phyloP scores from a whole-genome alignment of 2,113 vertebrate genomes.

The Ardeotis arabs region DNA sequence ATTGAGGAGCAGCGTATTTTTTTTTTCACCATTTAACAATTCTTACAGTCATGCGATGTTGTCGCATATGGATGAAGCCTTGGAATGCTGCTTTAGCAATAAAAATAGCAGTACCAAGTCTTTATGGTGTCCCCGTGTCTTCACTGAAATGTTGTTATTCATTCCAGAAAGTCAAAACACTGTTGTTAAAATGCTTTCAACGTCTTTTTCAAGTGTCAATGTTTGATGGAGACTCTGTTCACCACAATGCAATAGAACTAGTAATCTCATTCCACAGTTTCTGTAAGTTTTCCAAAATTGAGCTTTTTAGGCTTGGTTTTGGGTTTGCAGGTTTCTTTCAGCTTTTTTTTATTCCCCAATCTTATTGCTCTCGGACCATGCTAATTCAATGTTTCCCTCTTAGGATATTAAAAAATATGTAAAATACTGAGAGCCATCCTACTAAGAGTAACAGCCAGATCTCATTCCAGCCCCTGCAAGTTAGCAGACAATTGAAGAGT shows the following conservation, averaged over 20 bases:
- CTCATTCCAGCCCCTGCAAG: background rate
- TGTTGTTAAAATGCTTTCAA: background rate
- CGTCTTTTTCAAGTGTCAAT: background rate
- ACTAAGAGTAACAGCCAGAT: background rate
- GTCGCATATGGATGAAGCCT: background rate
- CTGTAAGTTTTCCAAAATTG: background rate
- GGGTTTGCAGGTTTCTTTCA: background rate
- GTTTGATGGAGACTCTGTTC: background rate
- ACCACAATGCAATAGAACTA: background rate
- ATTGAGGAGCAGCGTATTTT: background rate
- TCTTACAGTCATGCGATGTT: background rate
- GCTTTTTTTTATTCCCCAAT: background rate
- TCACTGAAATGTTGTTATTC: background rate
- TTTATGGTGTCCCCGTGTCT: background rate
- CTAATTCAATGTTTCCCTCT: background rate
- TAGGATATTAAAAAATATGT: background rate
- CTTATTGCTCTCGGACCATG: background rate
- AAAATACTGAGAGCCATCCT: background rate
- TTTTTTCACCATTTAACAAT: background rate
- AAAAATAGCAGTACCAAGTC: background rate
- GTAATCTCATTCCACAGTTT: background rate
- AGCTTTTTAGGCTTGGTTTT: background rate
- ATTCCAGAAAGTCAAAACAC: conserved; percentile 10
- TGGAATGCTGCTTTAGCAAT: background rate
- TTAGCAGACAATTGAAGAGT: background rate